Evolutionary conservation across 1,140 invertebrate genomes (phyloP).

Genomic region (Drosophila bipectinata): DNA sequence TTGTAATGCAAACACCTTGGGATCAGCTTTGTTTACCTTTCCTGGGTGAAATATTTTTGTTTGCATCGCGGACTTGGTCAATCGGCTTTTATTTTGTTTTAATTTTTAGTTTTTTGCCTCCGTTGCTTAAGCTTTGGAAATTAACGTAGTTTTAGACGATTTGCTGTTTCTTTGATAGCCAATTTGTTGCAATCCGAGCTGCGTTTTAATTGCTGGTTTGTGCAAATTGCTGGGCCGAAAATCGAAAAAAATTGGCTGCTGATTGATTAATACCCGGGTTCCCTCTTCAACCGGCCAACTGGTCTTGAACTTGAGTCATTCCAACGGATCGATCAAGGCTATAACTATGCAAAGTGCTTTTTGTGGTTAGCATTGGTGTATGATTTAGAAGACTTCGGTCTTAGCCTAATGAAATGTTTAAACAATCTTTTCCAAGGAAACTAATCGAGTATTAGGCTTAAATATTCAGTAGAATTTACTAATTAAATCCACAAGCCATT

Average conservation of each 20-base stretch:
- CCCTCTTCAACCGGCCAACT: constrained; percentile 30
- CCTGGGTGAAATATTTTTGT: constrained; percentile 40
- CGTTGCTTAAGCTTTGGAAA: constrained; percentile 33
- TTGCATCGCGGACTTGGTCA: constrained; percentile 66
- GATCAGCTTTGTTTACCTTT: constrained; percentile 40
- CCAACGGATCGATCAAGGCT: constrained; percentile 27
- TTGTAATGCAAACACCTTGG: constrained; percentile 70
- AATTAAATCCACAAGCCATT: constrained; percentile 24
- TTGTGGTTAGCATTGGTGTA: constrained; percentile 32
- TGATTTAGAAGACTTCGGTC: constrained; percentile 14
- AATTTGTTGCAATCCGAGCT: constrained; percentile 57
- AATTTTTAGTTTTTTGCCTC: constrained; percentile 15
- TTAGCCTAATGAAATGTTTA: constrained; percentile 1
- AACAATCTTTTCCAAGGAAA: not conserved
- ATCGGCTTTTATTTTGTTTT: constrained; percentile 28
- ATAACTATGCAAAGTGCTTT: constrained; percentile 42
- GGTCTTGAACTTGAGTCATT: constrained; percentile 50
- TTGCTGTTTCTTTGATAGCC: constrained; percentile 33
- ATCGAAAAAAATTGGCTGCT: constrained; percentile 14
- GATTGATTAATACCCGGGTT: constrained; percentile 45
- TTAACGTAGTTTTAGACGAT: constrained; percentile 12
- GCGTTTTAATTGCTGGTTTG: constrained; percentile 66
- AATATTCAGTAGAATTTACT: constrained; percentile 3
- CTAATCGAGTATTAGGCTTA: not conserved
- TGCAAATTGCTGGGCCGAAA: constrained; percentile 45